Base-by-base conservation (phyloP, 92 coral and sea anemone genomes). In the Isaurus tuberculatus region DNA sequence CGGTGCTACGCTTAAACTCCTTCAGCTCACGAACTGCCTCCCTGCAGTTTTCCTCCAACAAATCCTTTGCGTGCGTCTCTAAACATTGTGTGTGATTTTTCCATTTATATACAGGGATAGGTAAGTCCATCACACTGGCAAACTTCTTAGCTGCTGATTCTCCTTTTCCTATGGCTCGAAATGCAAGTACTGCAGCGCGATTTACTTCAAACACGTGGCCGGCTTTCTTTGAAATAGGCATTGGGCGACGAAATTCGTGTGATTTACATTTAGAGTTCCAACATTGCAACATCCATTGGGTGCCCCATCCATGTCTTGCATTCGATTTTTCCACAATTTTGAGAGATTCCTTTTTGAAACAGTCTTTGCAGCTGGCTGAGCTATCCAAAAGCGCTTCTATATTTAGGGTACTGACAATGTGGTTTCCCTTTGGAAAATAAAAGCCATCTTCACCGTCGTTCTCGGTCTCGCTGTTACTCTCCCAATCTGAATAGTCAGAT, bases 151-250 rank as follows among this genome's bases (percentile, higher is more conserved):
- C 79, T 25, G 86, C 79, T 25, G 79, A 83, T 34, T 65, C 19
- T 70, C 79, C 79, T 83, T 83, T 83, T 15, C 79, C 79, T 43
- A 70, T 83, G 16, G 86, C 68, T 49, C 79, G 49, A 53, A 83
- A 83, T 70, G 69, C 79, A 83, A 83, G 75, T 60, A 81, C 75
- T 34, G 65, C 20, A 28, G 82, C 81, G 40, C 72, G 42, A 73
- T 84, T 72, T 28, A 72, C 65, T 33, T 53, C 73, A 57, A 46
- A 83, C 40, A 83, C 49, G 20, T 83, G 65, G 46, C 70, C 60
- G 34, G 60, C 64, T 68, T 83, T 70, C 30, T 58, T 26, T 63
- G 79, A 83, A 68, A 74, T 48, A 28, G 79, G 79, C 68, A 83
- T 36, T 16, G 68, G 15, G 20, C 33, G 20, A 36, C 53, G 70